Evolutionary conservation across 2,113 vertebrate species (phyloP).

Genomic region (Caloenas nicobarica): DNA sequence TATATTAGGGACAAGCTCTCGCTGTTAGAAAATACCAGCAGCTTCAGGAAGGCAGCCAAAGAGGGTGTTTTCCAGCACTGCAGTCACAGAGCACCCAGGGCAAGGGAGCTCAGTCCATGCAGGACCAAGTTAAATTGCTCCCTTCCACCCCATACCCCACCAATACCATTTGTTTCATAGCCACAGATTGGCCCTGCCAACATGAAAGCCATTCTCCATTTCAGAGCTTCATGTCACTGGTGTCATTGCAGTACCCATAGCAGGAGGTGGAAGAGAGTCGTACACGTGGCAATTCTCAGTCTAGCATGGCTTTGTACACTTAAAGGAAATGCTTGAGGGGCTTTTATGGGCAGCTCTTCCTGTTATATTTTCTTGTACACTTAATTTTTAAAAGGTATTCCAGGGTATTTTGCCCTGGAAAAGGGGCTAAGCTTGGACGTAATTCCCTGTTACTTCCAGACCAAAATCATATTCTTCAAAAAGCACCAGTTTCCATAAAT

Average conservation of each 20-base stretch:
- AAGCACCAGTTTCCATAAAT: not conserved
- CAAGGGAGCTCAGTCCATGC: not conserved
- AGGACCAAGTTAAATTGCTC: not conserved
- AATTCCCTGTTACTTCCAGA: not conserved
- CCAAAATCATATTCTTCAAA: not conserved
- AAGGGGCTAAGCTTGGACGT: not conserved
- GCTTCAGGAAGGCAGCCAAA: not conserved
- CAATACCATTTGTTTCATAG: not conserved
- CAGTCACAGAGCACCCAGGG: not conserved
- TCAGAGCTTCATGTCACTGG: not conserved
- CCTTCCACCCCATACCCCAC: not conserved
- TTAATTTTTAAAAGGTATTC: not conserved
- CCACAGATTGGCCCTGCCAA: not conserved
- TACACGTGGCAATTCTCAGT: not conserved
- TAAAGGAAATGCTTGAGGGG: not conserved
- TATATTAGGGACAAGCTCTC: not conserved
- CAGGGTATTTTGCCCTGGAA: not conserved
- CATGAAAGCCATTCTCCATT: not conserved
- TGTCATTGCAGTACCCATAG: not conserved
- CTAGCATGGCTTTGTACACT: not conserved
- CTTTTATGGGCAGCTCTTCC: not conserved
- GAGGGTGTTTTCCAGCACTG: not conserved
- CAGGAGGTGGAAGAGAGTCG: not conserved
- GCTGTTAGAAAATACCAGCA: not conserved
- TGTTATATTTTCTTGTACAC: not conserved